Evolutionary conservation across 2,888 invertebrate species (phyloP).

Genomic region (Linnaemya tessellans): DNA sequence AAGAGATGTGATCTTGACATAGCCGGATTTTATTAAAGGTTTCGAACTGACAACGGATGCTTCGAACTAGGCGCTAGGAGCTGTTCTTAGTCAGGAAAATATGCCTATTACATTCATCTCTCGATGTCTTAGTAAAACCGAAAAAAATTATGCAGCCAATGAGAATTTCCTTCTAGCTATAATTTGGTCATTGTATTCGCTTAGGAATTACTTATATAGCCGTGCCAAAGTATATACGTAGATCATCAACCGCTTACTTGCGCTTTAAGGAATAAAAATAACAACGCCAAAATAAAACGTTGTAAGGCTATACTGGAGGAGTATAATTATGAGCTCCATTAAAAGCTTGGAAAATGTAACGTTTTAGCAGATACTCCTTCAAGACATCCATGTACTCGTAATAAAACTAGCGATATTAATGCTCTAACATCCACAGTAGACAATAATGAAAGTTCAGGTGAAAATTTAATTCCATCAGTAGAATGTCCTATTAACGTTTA

Average conservation of each 20-base stretch:
- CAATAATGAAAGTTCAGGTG: neutral
- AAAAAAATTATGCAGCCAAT: neutral
- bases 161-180: neutral
- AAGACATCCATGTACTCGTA: neutral
- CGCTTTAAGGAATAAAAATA: too few relatives aligned
- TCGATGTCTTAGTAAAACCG: neutral
- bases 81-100: neutral
- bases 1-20: conserved; percentile 1
- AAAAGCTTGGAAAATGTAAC: neutral
- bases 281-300: too few relatives aligned
- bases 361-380: neutral
- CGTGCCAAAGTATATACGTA: neutral
- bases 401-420: neutral
- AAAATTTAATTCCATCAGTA: too few relatives aligned
- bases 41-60: conserved; percentile 3
- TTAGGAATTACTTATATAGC: neutral
- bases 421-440: neutral
- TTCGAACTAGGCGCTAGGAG: neutral
- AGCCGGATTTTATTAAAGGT: conserved; percentile 10
- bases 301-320: too few relatives aligned
- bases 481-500: too few relatives aligned
- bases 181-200: neutral
- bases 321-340: too few relatives aligned
- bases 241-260: neutral
- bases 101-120: too few relatives aligned